Conservation (phyloP, 2,888 invertebrate genomes). For the Troglohyphantes excavatus region DNA sequence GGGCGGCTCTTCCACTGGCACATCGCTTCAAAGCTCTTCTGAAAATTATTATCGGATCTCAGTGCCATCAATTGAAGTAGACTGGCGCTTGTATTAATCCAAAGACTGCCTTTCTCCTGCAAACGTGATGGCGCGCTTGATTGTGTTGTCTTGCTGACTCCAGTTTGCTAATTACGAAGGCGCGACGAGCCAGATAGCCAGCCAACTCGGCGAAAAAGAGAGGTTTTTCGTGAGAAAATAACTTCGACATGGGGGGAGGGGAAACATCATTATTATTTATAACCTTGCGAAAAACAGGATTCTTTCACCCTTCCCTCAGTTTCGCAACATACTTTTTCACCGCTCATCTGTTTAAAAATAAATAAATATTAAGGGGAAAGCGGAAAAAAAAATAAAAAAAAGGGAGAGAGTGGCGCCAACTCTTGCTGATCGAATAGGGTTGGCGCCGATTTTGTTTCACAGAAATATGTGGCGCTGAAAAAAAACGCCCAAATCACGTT, state of each 20-base stretch:
- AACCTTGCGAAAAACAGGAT: slow-evolving; percentile 9
- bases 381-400: too few species aligned
- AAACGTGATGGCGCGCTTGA: too few species aligned
- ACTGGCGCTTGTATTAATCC: too few species aligned
- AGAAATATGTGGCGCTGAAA: not conserved
- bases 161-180: too few species aligned
- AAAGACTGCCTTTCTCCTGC: too few species aligned
- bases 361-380: not conserved
- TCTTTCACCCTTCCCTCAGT: not conserved
- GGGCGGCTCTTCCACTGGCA: too few species aligned
- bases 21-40: too few species aligned
- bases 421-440: not conserved
- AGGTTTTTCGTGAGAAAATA: not conserved
- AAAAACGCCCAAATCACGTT: not conserved
- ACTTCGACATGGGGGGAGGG: too few species aligned
- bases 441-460: not conserved
- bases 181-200: too few species aligned
- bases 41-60: too few species aligned
- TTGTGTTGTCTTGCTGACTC: too few species aligned
- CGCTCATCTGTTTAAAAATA: not conserved
- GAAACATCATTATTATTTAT: slow-evolving; percentile 1
- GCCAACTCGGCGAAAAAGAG: not conserved
- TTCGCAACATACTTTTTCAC: not conserved
- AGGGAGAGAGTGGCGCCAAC: not conserved
- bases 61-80: too few species aligned